Evolutionary conservation across 2,888 invertebrate genomes (phyloP).

Genomic region (Andrena bicolor): DNA sequence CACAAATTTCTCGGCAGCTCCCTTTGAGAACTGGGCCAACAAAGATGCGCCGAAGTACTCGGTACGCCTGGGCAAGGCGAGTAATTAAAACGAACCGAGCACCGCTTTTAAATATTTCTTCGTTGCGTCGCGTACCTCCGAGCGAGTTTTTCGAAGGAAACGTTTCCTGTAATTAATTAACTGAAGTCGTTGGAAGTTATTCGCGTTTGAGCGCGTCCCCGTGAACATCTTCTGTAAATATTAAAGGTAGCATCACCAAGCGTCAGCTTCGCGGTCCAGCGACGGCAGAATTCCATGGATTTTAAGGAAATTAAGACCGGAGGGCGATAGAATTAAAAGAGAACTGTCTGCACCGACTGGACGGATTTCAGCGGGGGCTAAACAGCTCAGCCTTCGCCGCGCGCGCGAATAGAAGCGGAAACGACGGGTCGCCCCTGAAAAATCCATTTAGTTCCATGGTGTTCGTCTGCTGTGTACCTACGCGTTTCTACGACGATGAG

Average conservation of each 20-base stretch:
- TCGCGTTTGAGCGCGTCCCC: not conserved
- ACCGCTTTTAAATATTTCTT: slow-evolving; percentile 25
- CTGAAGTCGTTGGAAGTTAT: slow-evolving; percentile 16
- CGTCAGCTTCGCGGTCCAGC: not conserved
- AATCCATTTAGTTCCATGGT: not conserved
- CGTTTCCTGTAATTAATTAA: slow-evolving; percentile 26
- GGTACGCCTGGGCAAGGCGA: not conserved
- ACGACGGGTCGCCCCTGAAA: not conserved
- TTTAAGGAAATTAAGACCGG: not conserved
- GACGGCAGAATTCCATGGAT: slow-evolving; percentile 1
- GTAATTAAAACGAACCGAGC: slow-evolving; percentile 30
- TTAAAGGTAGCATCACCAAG: not conserved
- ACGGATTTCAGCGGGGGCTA: not conserved
- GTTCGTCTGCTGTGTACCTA: not conserved
- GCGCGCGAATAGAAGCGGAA: slow-evolving; percentile 12
- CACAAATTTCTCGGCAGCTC: slow-evolving; percentile 6
- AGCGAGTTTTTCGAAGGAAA: slow-evolving; percentile 3
- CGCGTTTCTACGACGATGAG: slow-evolving; percentile 4
- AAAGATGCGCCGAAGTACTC: not conserved
- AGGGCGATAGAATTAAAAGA: slow-evolving; percentile 17
- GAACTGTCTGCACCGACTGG: not conserved
- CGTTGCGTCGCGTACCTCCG: not conserved
- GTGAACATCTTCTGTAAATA: slow-evolving; percentile 6
- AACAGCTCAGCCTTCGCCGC: not conserved
- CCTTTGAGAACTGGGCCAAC: slow-evolving; percentile 23